These are phyloP conservation scores for Hirtodrosophila trivittata DNA, from an alignment of 2,888 invertebrate genomes.

Conservation along the genomic window DNA sequence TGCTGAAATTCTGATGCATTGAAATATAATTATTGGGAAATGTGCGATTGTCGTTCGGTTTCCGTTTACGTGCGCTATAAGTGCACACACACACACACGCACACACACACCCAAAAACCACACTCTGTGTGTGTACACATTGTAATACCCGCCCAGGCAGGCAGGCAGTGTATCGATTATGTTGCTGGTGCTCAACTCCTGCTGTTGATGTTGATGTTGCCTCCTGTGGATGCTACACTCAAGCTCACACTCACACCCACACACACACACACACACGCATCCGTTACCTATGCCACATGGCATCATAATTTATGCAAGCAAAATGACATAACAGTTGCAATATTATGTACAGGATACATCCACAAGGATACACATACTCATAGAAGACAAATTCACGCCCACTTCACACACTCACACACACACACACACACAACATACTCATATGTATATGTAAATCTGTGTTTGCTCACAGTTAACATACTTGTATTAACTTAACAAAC, in stretches of 20 bases:
- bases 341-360: conserved; percentile 50
- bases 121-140: conserved; percentile 8
- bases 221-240: conserved; percentile 27
- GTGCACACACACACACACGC: conserved; percentile 13
- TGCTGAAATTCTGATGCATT: conserved; percentile 78
- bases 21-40: conserved; percentile 83
- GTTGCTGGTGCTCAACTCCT: conserved; percentile 25
- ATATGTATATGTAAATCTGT: conserved; percentile 12
- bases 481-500: conserved; percentile 28
- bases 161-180: conserved; percentile 53
- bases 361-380: conserved; percentile 3
- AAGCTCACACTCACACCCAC: conserved; percentile 1
- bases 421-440: neutral
- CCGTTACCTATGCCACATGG: conserved; percentile 61
- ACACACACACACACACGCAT: conserved; percentile 13
- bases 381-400: neutral
- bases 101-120: conserved; percentile 9
- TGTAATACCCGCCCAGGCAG: conserved; percentile 5
- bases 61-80: conserved; percentile 65
- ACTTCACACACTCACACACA: neutral
- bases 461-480: conserved; percentile 31
- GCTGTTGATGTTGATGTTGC: conserved; percentile 18
- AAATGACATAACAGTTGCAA: conserved; percentile 66
- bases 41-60: conserved; percentile 79
- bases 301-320: conserved; percentile 65